Percentiles rank a stretch among this genome's conserved stretches.
phyloP scores from a whole-genome alignment of 2,888 invertebrate species.

The Auanema freiburgensis region DNA sequence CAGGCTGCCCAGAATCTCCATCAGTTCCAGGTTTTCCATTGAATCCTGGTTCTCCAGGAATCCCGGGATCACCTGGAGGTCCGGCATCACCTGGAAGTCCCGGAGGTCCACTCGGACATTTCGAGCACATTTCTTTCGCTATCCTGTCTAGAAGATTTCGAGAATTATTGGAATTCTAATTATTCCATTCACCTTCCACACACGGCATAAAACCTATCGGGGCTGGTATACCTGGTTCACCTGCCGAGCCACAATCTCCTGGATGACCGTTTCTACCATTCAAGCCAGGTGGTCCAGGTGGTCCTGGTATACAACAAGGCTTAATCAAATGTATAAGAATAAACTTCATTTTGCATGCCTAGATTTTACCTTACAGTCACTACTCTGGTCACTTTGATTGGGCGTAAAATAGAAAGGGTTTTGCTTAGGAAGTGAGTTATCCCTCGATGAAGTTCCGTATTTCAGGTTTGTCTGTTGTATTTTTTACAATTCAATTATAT shows the following conservation, averaged over 20 bases:
- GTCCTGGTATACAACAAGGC: conserved; percentile 4
- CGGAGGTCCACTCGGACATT: background rate
- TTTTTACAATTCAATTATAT: too few species aligned
- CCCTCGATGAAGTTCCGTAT: too few species aligned
- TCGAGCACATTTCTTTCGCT: background rate
- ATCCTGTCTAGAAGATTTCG: too few species aligned
- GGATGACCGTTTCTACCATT: conserved; percentile 3
- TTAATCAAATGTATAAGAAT: background rate
- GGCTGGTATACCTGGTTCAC: background rate
- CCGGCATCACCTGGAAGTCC: conserved; percentile 1
- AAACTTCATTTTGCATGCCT: too few species aligned
- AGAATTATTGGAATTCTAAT: too few species aligned
- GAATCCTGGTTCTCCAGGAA: conserved; percentile 7
- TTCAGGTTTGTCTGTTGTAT: too few species aligned
- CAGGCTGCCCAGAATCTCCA: conserved; percentile 7
- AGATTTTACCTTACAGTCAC: too few species aligned
- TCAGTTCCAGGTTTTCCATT: conserved; percentile 4
- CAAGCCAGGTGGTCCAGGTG: conserved; percentile 5
- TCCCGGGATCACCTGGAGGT: background rate
- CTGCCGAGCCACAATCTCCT: background rate
- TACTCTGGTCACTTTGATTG: too few species aligned
- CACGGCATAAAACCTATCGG: too few species aligned
- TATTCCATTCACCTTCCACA: too few species aligned
- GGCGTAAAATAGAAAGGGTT: too few species aligned
- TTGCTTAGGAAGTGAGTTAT: too few species aligned